These are phyloP conservation scores for Acrossocheilus fasciatus DNA, from an alignment of 2,797 vertebrate genomes.

Conservation along the genomic window DNA sequence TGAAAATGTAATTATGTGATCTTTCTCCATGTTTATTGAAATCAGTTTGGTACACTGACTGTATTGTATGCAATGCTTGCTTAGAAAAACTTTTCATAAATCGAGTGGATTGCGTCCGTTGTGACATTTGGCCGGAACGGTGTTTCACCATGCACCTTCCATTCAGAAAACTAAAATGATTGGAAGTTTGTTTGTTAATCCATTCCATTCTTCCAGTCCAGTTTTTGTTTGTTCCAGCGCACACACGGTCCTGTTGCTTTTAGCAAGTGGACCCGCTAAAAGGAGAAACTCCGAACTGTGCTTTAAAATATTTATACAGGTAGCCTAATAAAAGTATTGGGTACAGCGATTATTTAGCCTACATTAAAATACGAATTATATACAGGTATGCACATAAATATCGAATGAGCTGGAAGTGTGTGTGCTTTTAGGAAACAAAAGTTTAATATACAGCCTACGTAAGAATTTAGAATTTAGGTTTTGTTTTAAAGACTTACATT, in stretches of 20 bases:
- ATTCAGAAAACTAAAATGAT: conserved; percentile 15
- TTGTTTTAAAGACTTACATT: background rate
- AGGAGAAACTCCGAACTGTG: background rate
- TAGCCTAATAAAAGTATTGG: background rate
- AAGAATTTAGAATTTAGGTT: background rate
- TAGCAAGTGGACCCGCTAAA: background rate
- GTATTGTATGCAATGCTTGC: background rate
- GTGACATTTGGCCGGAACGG: background rate
- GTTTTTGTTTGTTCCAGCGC: background rate
- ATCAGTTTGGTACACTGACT: background rate
- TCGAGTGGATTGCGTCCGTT: background rate
- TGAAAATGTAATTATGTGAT: background rate
- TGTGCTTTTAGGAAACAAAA: conserved; percentile 17
- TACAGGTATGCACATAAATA: background rate
- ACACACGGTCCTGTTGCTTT: background rate
- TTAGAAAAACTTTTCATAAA: background rate
- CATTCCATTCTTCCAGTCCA: background rate
- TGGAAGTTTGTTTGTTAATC: background rate
- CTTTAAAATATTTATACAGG: background rate
- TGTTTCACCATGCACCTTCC: background rate
- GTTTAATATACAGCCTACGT: background rate
- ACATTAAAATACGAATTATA: background rate
- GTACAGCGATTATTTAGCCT: background rate
- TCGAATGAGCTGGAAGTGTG: background rate
- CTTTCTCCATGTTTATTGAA: background rate